phyloP scores from a whole-genome alignment of 2,113 vertebrate species.

The Recurvirostra avosetta region DNA sequence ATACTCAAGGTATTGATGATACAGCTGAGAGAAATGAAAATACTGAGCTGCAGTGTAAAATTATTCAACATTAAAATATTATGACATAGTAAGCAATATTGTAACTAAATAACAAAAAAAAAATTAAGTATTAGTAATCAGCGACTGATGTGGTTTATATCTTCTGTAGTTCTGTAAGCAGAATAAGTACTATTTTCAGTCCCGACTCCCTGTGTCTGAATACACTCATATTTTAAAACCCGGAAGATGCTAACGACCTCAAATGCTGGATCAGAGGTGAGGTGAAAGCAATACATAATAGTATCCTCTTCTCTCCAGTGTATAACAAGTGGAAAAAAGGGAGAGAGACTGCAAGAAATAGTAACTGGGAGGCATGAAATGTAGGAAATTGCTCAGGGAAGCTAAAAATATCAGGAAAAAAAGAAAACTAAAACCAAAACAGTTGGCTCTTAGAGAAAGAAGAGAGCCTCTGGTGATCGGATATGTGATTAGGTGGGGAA shows the following conservation, averaged over 20 bases:
- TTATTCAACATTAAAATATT: background rate
- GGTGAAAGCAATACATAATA: background rate
- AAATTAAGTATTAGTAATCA: background rate
- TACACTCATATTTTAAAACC: background rate
- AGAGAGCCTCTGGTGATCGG: background rate
- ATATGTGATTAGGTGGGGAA: background rate
- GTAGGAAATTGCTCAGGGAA: background rate
- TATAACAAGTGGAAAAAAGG: background rate
- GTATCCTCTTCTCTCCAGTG: background rate
- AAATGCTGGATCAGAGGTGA: background rate
- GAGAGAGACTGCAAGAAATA: background rate
- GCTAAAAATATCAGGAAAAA: background rate
- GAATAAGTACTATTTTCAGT: background rate
- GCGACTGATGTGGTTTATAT: background rate
- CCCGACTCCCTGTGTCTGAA: background rate
- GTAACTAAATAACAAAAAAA: background rate
- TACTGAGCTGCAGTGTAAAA: background rate
- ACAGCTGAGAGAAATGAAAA: background rate
- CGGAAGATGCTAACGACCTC: background rate
- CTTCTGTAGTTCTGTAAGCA: background rate
- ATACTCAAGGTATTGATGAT: background rate
- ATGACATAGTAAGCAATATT: background rate
- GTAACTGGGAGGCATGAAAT: background rate
- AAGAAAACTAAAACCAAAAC: background rate
- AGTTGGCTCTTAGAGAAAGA: background rate